A percentile compares a stretch with the other conserved stretches of the same genome.
phyloP scores from a whole-genome alignment of 2,797 vertebrate genomes.

The Cossypha caffra region DNA sequence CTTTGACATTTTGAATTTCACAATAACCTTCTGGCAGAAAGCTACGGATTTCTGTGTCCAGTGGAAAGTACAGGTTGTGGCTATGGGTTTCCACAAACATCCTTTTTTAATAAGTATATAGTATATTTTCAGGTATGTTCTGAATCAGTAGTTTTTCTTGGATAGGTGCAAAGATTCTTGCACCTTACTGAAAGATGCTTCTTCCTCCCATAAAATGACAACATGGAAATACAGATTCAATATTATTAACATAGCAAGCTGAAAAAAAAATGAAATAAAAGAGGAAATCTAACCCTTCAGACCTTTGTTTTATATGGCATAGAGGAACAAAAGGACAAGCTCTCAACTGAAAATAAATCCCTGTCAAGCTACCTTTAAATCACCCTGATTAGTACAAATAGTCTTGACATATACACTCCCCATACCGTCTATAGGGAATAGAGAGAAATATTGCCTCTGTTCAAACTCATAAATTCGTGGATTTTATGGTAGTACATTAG shows the following conservation, averaged over 20 bases:
- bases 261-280: not conserved
- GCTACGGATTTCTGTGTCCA: not conserved
- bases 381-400: constrained; percentile 33
- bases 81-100: not conserved
- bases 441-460: constrained; percentile 42
- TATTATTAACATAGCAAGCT: not conserved
- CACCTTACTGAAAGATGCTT: not conserved
- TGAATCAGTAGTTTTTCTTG: not conserved
- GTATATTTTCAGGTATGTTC: not conserved
- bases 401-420: constrained; percentile 37
- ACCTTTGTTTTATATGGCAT: not conserved
- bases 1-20: not conserved
- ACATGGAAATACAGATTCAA: not conserved
- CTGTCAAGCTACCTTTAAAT: constrained; percentile 29
- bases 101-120: not conserved
- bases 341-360: constrained; percentile 45
- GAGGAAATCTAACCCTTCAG: not conserved
- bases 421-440: not conserved
- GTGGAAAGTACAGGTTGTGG: not conserved
- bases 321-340: constrained; percentile 12
- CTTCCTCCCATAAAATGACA: not conserved
- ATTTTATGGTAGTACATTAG: constrained; percentile 9
- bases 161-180: not conserved
- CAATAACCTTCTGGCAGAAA: not conserved
- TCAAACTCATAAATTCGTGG: constrained; percentile 35